Conservation (phyloP, 2,113 vertebrate species). For the Mastomys natalensis region DNA sequence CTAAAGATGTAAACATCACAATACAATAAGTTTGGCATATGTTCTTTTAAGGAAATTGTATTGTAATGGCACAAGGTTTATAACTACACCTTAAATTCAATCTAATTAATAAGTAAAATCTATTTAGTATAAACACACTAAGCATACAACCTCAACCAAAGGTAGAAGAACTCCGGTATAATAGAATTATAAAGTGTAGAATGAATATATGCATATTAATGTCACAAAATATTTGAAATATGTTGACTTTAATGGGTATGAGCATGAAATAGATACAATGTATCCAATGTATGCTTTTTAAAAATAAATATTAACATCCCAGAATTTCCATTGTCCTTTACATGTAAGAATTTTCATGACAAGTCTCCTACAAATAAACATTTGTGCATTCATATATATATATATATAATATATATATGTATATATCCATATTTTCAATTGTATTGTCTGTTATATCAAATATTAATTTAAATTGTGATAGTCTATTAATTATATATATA, state of each 20-base stretch:
- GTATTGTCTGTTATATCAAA: too few species aligned
- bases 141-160: not conserved
- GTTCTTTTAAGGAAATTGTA: not conserved
- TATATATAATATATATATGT: not conserved
- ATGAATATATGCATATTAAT: not conserved
- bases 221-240: not conserved
- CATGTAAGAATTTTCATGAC: not conserved
- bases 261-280: too few species aligned
- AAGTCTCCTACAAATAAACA: not conserved
- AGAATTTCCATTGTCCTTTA: not conserved
- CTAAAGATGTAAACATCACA: not conserved
- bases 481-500: not conserved
- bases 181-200: not conserved
- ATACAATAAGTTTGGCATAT: not conserved
- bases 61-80: not conserved
- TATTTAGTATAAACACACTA: not conserved
- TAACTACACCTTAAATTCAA: not conserved
- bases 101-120: not conserved
- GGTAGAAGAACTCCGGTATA: not conserved
- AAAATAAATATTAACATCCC: not conserved
- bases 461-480: too few species aligned
- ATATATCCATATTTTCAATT: not conserved
- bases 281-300: not conserved
- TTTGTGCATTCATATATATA: not conserved
- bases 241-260: not conserved